Evolutionary conservation across 2,888 invertebrate genomes (phyloP).

Genomic region (Euzophera pinguis): DNA sequence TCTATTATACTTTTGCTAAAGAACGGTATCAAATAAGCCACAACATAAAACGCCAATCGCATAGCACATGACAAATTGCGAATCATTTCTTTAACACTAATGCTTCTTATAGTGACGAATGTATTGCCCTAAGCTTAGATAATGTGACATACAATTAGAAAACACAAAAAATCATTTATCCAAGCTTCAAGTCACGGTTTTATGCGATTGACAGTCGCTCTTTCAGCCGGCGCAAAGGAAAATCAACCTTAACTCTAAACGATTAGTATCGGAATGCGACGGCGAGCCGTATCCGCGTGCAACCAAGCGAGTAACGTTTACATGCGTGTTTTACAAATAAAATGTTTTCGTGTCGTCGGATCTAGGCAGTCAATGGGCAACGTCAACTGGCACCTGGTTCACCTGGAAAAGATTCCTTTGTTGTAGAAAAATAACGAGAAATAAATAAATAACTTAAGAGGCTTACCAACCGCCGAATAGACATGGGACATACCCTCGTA

Average conservation of each 20-base stretch:
- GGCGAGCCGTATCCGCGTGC: conserved; percentile 61
- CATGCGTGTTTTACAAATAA: conserved; percentile 59
- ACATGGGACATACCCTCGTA: no score
- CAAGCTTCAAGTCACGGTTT: background rate
- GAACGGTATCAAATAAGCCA: background rate
- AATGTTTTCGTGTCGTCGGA: conserved; percentile 43
- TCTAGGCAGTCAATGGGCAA: conserved; percentile 50
- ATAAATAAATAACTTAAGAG: no score
- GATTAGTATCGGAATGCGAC: conserved; percentile 73
- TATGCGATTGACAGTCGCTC: conserved; percentile 12
- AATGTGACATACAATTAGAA: background rate
- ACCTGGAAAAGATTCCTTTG: background rate
- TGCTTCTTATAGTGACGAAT: conserved; percentile 13
- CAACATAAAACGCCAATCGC: conserved; percentile 37
- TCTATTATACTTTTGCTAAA: no score
- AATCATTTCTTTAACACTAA: conserved; percentile 10
- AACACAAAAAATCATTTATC: background rate
- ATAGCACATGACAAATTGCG: background rate
- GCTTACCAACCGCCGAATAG: no score
- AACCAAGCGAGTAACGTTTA: conserved; percentile 58
- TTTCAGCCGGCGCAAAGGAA: conserved; percentile 54
- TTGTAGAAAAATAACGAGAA: background rate
- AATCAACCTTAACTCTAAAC: conserved; percentile 65
- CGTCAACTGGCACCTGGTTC: conserved; percentile 25
- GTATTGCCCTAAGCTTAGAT: background rate